Conservation (phyloP, 2,888 invertebrate genomes). For the Lagria hirta region DNA sequence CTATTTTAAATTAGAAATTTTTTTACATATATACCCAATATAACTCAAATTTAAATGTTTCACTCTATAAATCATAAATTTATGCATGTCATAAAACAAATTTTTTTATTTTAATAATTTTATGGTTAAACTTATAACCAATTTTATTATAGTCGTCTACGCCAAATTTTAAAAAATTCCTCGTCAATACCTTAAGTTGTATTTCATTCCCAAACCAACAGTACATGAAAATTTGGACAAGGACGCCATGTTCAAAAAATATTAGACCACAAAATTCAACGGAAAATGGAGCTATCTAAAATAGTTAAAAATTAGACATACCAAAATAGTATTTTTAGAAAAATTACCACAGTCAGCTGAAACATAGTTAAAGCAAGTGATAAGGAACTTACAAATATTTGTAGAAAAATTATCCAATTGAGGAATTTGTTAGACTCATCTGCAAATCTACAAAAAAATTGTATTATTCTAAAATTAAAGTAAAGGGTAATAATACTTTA, state of each 20-base stretch:
- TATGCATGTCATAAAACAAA: too few species aligned
- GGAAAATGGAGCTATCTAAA: not conserved
- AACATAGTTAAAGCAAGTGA: constrained; percentile 8
- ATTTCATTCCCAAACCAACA: constrained; percentile 19
- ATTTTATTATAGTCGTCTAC: too few species aligned
- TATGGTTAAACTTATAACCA: too few species aligned
- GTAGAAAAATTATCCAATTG: constrained; percentile 5
- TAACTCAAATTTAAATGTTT: too few species aligned
- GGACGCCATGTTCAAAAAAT: not conserved
- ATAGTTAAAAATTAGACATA: too few species aligned
- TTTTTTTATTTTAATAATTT: too few species aligned
- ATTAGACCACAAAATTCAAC: constrained; percentile 6
- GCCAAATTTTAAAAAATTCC: not conserved
- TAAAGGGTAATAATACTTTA: constrained; percentile 1
- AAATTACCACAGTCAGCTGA: constrained; percentile 6
- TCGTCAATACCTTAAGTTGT: constrained; percentile 6
- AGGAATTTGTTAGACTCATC: constrained; percentile 1
- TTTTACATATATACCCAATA: too few species aligned
- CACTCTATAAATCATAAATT: too few species aligned
- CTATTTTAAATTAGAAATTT: too few species aligned
- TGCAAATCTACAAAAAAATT: constrained; percentile 8
- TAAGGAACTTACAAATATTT: constrained; percentile 4
- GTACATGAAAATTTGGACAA: constrained; percentile 11
- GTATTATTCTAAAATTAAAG: not conserved
- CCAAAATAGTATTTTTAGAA: too few species aligned